phyloP scores from a whole-genome alignment of 2,797 vertebrate genomes.

The Leptatherina wallacei region DNA sequence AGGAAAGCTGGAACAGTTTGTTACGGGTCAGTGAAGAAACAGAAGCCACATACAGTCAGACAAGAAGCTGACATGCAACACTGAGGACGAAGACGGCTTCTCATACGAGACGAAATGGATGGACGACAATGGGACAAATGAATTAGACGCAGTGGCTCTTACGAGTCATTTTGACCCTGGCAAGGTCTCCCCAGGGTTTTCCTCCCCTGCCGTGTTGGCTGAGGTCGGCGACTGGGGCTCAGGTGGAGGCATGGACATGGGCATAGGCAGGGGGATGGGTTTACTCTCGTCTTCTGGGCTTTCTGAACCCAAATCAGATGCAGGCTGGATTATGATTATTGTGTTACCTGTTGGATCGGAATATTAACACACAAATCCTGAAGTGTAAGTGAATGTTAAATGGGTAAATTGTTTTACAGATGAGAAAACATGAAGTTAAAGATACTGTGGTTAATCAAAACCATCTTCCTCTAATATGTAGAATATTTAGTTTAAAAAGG shows the following conservation, averaged over 20 bases:
- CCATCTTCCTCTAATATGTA: background rate
- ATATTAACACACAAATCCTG: slow-evolving; percentile 48
- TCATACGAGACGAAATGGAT: background rate
- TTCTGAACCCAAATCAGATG: slow-evolving; percentile 69
- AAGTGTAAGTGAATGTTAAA: slow-evolving; percentile 23
- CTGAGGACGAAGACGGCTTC: background rate
- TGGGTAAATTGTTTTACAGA: background rate
- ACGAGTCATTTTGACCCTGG: slow-evolving; percentile 85
- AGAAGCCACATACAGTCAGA: slow-evolving; percentile 14
- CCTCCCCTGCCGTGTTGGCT: slow-evolving; percentile 47
- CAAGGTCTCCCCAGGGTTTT: slow-evolving; percentile 75
- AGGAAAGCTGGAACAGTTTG: slow-evolving; percentile 4
- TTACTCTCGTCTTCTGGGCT: slow-evolving; percentile 60
- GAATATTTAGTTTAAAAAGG: background rate
- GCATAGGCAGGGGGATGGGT: slow-evolving; percentile 66
- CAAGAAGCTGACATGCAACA: slow-evolving; percentile 24
- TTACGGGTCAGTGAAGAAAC: slow-evolving; percentile 27
- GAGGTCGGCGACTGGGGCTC: slow-evolving; percentile 45
- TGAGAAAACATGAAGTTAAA: background rate
- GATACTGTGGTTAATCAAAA: background rate
- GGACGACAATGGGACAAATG: background rate
- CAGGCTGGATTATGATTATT: slow-evolving; percentile 83
- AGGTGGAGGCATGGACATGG: slow-evolving; percentile 61
- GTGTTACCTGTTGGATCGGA: slow-evolving; percentile 79
- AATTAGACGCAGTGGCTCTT: slow-evolving; percentile 60